These are phyloP conservation scores for Kradibia gibbosae DNA, from an alignment of 1,140 invertebrate genomes.

Conservation along the genomic window DNA sequence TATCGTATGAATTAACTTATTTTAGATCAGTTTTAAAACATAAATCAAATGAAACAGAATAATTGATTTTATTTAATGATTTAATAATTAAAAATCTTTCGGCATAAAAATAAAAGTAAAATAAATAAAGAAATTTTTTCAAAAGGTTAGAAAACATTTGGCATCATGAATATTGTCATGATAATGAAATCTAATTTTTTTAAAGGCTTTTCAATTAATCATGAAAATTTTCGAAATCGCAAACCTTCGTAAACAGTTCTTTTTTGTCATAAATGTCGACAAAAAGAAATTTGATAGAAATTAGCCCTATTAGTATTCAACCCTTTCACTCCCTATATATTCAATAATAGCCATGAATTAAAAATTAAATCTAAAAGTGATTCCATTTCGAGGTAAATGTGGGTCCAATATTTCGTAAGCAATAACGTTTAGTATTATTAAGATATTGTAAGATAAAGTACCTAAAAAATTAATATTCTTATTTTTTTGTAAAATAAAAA, in stretches of 20 bases:
- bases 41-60: too few species aligned
- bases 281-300: constrained; percentile 13
- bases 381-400: too few species aligned
- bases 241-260: constrained; percentile 22
- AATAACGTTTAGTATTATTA: too few species aligned
- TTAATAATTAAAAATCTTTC: neutral
- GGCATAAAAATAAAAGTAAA: neutral
- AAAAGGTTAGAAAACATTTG: neutral
- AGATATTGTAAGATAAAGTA: too few species aligned
- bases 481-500: too few species aligned
- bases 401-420: too few species aligned
- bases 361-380: neutral
- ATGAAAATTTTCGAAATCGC: neutral
- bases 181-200: constrained; percentile 9
- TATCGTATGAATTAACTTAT: too few species aligned
- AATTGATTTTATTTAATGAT: too few species aligned
- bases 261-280: neutral
- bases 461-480: too few species aligned
- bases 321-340: neutral
- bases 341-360: neutral
- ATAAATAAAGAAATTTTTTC: neutral
- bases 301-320: neutral
- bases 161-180: neutral
- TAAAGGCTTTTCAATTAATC: constrained; percentile 39
- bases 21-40: too few species aligned